A percentile compares a stretch with the other conserved stretches of the same genome.
Conservation (phyloP, 2,113 vertebrate genomes). For the Setophaga petechia region DNA sequence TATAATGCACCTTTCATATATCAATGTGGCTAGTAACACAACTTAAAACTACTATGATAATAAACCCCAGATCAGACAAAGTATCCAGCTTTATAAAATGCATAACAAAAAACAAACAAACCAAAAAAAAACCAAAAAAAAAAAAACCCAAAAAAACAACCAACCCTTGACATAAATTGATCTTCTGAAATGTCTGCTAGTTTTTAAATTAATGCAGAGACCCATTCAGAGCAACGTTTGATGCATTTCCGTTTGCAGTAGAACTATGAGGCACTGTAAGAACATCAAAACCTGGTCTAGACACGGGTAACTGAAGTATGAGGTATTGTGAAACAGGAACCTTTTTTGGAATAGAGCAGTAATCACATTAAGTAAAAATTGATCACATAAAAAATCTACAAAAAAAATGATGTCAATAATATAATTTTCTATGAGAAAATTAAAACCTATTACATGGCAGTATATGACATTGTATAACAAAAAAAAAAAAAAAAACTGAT, state of each 20-base stretch:
- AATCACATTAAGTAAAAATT: slow-evolving; percentile 90
- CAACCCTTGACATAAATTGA: slow-evolving; percentile 30
- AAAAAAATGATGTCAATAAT: slow-evolving; percentile 88
- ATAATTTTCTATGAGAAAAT: slow-evolving; percentile 97
- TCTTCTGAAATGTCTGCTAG: slow-evolving; percentile 65
- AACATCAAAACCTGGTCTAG: slow-evolving; percentile 76
- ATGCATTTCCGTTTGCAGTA: slow-evolving; percentile 75
- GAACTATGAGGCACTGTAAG: slow-evolving; percentile 78
- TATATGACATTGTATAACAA: slow-evolving; percentile 88
- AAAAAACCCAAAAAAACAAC: background rate
- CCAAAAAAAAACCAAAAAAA: background rate
- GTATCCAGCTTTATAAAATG: slow-evolving; percentile 67
- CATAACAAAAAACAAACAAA: background rate
- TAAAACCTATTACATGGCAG: slow-evolving; percentile 90
- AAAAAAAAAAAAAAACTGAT: slow-evolving; percentile 75
- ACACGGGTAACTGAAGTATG: slow-evolving; percentile 88
- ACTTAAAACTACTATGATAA: slow-evolving; percentile 70
- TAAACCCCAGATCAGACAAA: slow-evolving; percentile 68
- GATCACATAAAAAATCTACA: slow-evolving; percentile 86
- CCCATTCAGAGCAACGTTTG: slow-evolving; percentile 72
- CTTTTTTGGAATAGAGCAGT: slow-evolving; percentile 95
- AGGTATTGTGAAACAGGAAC: slow-evolving; percentile 93
- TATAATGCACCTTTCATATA: slow-evolving; percentile 73
- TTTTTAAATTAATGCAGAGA: slow-evolving; percentile 75
- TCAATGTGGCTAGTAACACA: slow-evolving; percentile 70